phyloP scores from a whole-genome alignment of 2,113 vertebrate genomes.

The Mormyrus iriodes region DNA sequence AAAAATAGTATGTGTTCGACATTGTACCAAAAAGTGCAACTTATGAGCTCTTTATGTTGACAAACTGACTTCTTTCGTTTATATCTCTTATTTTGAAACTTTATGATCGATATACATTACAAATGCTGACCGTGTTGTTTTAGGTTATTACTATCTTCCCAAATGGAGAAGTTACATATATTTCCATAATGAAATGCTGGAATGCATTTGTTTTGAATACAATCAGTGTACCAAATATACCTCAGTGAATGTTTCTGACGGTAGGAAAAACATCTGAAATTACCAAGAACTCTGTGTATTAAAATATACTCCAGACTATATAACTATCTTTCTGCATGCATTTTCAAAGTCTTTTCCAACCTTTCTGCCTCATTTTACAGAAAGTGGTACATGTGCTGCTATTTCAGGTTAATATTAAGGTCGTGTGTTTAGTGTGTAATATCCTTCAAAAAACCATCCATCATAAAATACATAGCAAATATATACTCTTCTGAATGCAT shows the following conservation, averaged over 20 bases:
- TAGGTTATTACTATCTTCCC: not conserved
- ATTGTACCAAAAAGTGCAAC: not conserved
- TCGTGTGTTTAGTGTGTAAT: not conserved
- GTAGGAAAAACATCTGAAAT: slow-evolving; percentile 39
- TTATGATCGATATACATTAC: not conserved
- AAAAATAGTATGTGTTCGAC: not conserved
- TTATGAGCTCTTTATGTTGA: not conserved
- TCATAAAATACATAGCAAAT: not conserved
- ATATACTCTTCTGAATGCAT: not conserved
- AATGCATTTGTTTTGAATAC: not conserved
- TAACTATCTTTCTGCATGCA: slow-evolving; percentile 34
- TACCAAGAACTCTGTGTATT: slow-evolving; percentile 43
- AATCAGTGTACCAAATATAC: slow-evolving; percentile 38
- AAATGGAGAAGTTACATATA: not conserved
- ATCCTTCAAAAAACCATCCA: not conserved
- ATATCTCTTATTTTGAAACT: not conserved
- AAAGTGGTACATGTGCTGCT: not conserved
- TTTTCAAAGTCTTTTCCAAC: not conserved
- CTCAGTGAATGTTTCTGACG: slow-evolving; percentile 53
- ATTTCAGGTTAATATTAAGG: not conserved
- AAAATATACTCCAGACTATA: slow-evolving; percentile 42
- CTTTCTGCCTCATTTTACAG: not conserved
- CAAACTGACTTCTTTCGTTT: not conserved
- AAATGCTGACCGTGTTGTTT: not conserved
- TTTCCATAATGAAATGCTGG: not conserved